These are phyloP conservation scores for Tipula lateralis DNA, from an alignment of 2,888 invertebrate species.

Conservation along the genomic window DNA sequence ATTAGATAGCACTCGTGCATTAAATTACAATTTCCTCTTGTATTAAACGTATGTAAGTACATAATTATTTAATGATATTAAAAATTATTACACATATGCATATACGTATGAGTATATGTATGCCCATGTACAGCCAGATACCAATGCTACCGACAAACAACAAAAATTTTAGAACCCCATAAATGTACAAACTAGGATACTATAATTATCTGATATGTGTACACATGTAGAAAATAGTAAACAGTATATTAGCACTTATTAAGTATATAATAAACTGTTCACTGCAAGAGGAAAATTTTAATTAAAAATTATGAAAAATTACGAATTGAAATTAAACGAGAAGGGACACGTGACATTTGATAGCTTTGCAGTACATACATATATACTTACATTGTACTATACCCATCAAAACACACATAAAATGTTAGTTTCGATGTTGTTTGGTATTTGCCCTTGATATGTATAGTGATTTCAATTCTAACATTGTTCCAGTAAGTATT, in stretches of 20 bases:
- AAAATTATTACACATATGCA: not conserved
- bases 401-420: too few relatives aligned
- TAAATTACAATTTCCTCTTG: not conserved
- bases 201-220: too few relatives aligned
- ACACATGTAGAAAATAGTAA: too few relatives aligned
- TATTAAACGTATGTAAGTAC: not conserved
- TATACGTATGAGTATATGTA: too few relatives aligned
- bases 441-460: too few relatives aligned
- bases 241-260: not conserved
- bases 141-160: not conserved
- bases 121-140: not conserved
- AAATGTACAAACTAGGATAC: too few relatives aligned
- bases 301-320: not conserved
- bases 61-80: not conserved
- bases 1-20: constrained; percentile 2
- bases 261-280: not conserved
- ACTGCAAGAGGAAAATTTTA: not conserved
- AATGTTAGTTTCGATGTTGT: too few relatives aligned
- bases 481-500: too few relatives aligned
- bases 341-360: not conserved
- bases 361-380: not conserved
- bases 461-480: too few relatives aligned
- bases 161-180: too few relatives aligned
- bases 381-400: not conserved
- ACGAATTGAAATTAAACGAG: not conserved